A percentile compares a stretch with the other conserved stretches of the same genome.
Evolutionary conservation across 2,888 invertebrate genomes (phyloP).

Genomic region (Spodoptera exigua): DNA sequence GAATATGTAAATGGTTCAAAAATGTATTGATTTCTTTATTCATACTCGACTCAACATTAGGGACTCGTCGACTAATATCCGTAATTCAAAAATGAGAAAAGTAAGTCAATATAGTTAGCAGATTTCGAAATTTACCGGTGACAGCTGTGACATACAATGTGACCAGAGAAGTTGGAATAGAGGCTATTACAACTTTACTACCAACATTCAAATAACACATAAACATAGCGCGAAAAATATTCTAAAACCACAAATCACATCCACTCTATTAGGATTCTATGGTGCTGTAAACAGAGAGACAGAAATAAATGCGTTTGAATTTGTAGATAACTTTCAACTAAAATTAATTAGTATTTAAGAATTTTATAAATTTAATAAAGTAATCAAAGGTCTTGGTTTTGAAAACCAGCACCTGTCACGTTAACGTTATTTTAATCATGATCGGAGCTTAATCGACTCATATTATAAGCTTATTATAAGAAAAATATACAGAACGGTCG

Average conservation of each 20-base stretch:
- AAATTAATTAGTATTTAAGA: no score
- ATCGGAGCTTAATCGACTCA: background rate
- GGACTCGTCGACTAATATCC: background rate
- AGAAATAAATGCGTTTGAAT: background rate
- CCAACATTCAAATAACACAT: background rate
- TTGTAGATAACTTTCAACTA: no score
- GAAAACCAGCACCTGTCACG: background rate
- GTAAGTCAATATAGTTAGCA: constrained; percentile 10
- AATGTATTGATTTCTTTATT: no score
- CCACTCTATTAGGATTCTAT: no score
- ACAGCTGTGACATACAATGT: constrained; percentile 6
- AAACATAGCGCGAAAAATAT: background rate
- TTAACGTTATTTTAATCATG: background rate
- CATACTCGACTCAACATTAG: no score
- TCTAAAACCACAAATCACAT: no score
- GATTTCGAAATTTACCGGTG: constrained; percentile 14
- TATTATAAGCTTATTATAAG: background rate
- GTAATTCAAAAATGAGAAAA: constrained; percentile 16
- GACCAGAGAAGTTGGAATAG: background rate
- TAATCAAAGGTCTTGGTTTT: no score
- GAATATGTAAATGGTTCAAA: no score
- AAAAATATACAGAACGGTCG: constrained; percentile 52
- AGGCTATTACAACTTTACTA: background rate
- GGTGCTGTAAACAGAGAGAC: background rate
- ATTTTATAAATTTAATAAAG: no score